These are phyloP conservation scores for Eleutherodactylus coqui DNA, from an alignment of 2,797 vertebrate species.

Conservation along the genomic window DNA sequence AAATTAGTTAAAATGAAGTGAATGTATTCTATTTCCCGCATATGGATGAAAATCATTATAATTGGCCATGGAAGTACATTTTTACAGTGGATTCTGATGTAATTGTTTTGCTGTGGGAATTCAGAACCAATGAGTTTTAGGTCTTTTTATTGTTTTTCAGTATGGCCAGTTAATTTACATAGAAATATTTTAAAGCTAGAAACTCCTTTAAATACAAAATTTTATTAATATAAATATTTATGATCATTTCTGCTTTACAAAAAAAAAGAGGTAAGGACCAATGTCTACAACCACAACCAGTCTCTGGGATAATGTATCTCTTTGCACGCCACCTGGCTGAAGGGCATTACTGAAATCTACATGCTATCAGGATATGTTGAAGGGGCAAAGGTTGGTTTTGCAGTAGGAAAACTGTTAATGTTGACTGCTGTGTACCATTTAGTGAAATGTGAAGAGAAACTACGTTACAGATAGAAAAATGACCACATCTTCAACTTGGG, in stretches of 20 bases:
- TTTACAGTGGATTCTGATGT: neutral
- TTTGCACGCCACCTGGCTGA: neutral
- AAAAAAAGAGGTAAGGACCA: neutral
- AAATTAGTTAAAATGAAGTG: slow-evolving; percentile 10
- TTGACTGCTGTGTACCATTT: slow-evolving; percentile 1
- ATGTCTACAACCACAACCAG: neutral
- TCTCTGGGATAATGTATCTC: neutral
- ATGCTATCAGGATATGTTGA: slow-evolving; percentile 17
- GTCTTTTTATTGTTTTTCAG: too few relatives aligned
- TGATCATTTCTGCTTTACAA: neutral
- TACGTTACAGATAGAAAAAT: slow-evolving; percentile 4
- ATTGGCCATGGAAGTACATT: neutral
- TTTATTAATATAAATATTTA: slow-evolving; percentile 19
- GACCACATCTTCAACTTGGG: neutral
- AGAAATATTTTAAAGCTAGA: too few relatives aligned
- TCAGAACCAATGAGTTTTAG: too few relatives aligned
- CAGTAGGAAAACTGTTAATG: slow-evolving; percentile 1
- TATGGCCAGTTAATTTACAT: too few relatives aligned
- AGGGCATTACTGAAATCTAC: neutral
- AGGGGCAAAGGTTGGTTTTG: slow-evolving; percentile 18
- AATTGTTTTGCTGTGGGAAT: slow-evolving; percentile 3
- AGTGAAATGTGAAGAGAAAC: slow-evolving; percentile 5
- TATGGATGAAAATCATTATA: slow-evolving; percentile 19
- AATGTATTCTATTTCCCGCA: slow-evolving; percentile 6
- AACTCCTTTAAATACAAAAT: too few relatives aligned